phyloP scores from a whole-genome alignment of 2,888 invertebrate species.

The Griposia aprilina region DNA sequence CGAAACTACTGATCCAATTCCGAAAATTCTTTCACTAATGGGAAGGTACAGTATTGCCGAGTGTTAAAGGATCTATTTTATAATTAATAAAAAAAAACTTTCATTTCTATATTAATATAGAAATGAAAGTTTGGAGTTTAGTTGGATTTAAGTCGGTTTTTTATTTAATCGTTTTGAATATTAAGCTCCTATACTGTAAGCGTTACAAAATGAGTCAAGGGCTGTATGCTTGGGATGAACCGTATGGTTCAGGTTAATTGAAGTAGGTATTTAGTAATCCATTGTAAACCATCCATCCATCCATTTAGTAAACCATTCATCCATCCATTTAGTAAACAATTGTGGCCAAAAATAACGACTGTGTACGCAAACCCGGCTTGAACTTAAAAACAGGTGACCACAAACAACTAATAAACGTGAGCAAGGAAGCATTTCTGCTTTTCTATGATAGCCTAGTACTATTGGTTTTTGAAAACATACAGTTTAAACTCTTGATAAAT shows the following conservation, averaged over 20 bases:
- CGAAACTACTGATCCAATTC: neutral
- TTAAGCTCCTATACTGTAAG: neutral
- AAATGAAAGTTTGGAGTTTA: too few species aligned
- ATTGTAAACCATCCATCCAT: too few species aligned
- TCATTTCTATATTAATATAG: too few species aligned
- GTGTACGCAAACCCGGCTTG: neutral
- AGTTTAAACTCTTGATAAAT: neutral
- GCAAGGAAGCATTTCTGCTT: neutral
- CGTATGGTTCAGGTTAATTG: neutral
- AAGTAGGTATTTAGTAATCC: conserved; percentile 19
- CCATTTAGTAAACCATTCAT: too few species aligned
- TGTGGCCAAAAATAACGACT: conserved; percentile 9
- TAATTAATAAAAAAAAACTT: too few species aligned
- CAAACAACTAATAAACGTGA: neutral
- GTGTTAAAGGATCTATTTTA: neutral
- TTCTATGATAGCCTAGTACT: neutral
- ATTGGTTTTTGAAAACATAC: neutral
- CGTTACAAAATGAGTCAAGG: neutral
- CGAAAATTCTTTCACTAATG: neutral
- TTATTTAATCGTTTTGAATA: too few species aligned
- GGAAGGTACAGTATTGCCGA: neutral
- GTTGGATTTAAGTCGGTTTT: too few species aligned
- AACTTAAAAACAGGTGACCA: conserved; percentile 10
- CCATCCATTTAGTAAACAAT: too few species aligned
- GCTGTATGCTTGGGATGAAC: too few species aligned